Percentiles rank a stretch among this genome's conserved stretches.
phyloP scores from a whole-genome alignment of 1,140 invertebrate genomes.

The Chironomus tepperi region DNA sequence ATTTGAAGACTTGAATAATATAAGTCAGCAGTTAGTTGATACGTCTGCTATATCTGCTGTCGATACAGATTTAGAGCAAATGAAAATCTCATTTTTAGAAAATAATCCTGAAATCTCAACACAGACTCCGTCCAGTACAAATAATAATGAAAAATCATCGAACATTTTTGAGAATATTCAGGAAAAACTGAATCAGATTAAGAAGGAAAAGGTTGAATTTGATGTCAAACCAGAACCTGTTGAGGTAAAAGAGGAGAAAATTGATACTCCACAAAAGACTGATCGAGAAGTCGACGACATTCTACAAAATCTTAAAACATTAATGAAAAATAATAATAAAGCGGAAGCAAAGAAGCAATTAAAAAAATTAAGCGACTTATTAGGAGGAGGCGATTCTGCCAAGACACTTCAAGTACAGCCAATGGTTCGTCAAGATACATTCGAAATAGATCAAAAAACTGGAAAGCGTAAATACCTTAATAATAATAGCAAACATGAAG shows the following conservation, averaged over 20 bases:
- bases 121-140: background rate
- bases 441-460: background rate
- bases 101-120: background rate
- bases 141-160: background rate
- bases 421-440: background rate
- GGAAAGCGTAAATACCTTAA: background rate
- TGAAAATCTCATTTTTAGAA: slow-evolving; percentile 1
- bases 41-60: background rate
- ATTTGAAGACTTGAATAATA: slow-evolving; percentile 4
- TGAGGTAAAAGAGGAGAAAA: background rate
- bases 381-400: background rate
- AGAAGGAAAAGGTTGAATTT: background rate
- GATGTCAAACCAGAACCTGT: background rate
- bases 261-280: background rate
- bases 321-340: background rate
- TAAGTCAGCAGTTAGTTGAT: background rate
- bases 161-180: background rate
- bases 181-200: background rate
- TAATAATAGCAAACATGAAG: background rate
- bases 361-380: background rate
- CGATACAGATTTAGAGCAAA: background rate
- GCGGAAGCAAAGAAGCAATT: background rate
- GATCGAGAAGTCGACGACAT: background rate
- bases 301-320: background rate
- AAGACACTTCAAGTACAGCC: background rate